Evolutionary conservation across 1,140 invertebrate genomes (phyloP).

Genomic region (Chymomyza costata): DNA sequence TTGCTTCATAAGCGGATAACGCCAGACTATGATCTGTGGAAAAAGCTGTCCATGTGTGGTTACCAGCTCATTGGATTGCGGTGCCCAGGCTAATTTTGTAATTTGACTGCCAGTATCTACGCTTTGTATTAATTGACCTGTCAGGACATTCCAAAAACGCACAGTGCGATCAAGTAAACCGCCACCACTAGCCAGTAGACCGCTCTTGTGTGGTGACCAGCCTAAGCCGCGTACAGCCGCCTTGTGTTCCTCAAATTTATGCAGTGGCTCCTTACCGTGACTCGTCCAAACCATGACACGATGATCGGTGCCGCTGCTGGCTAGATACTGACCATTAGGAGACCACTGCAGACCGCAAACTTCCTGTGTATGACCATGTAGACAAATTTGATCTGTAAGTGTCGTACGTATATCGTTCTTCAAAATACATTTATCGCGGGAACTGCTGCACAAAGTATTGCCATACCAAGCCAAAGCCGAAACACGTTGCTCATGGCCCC

Average conservation of each 20-base stretch:
- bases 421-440: slow-evolving; percentile 93
- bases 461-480: slow-evolving; percentile 98
- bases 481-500: slow-evolving; percentile 93
- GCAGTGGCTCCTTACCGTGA: slow-evolving; percentile 88
- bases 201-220: slow-evolving; percentile 99
- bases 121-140: slow-evolving; percentile 97
- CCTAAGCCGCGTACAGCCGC: slow-evolving; percentile 99
- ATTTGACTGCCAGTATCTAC: slow-evolving; percentile 98
- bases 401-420: slow-evolving; percentile 92
- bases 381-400: slow-evolving; percentile 82
- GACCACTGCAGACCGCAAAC: slow-evolving; percentile 99
- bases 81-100: slow-evolving; percentile 99
- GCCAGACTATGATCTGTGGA: slow-evolving; percentile 99
- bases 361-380: slow-evolving; percentile 96
- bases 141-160: slow-evolving; percentile 99
- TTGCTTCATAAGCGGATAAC: slow-evolving; percentile 94
- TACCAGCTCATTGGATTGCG: slow-evolving; percentile 96
- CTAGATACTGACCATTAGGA: slow-evolving; percentile 96
- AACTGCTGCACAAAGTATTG: slow-evolving; percentile 95
- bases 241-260: slow-evolving; percentile 96
- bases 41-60: slow-evolving; percentile 99
- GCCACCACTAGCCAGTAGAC: slow-evolving; percentile 95
- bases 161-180: slow-evolving; percentile 99
- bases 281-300: slow-evolving; percentile 97
- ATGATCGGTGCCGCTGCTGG: slow-evolving; percentile 99